Conservation (phyloP, 2,113 vertebrate species). For the Mus pahari region DNA sequence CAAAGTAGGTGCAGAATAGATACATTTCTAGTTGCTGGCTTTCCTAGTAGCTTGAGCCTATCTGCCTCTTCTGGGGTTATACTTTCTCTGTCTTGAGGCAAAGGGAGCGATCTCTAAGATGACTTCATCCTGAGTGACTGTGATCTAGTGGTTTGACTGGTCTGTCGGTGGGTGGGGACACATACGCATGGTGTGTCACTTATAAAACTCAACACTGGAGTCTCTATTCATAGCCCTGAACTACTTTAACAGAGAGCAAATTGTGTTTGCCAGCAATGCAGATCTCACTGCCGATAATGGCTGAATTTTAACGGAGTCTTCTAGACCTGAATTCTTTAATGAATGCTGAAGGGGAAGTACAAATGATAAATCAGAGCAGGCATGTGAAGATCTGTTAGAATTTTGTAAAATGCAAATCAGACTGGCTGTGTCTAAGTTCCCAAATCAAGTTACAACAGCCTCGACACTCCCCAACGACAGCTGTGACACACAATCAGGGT, state of each 20-base stretch:
- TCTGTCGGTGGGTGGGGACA: neutral
- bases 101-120: neutral
- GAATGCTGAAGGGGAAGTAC: constrained; percentile 57
- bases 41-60: neutral
- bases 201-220: no score
- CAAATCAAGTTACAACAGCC: constrained; percentile 64
- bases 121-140: neutral
- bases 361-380: constrained; percentile 28
- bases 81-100: neutral
- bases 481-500: neutral
- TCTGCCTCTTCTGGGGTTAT: neutral
- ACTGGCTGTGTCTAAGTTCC: constrained; percentile 16
- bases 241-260: constrained; percentile 52
- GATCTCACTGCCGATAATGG: constrained; percentile 35
- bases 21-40: no score
- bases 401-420: constrained; percentile 73
- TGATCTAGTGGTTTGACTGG: neutral
- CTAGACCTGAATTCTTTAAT: constrained; percentile 24
- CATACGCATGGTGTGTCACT: neutral
- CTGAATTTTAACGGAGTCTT: constrained; percentile 54
- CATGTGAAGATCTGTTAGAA: constrained; percentile 77
- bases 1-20: neutral
- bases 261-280: constrained; percentile 21
- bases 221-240: neutral
- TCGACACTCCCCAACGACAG: neutral